Percentiles rank a stretch among this genome's conserved stretches.
phyloP scores from a whole-genome alignment of 92 coral and sea anemone genomes.

The Chrysogorgia sp. region DNA sequence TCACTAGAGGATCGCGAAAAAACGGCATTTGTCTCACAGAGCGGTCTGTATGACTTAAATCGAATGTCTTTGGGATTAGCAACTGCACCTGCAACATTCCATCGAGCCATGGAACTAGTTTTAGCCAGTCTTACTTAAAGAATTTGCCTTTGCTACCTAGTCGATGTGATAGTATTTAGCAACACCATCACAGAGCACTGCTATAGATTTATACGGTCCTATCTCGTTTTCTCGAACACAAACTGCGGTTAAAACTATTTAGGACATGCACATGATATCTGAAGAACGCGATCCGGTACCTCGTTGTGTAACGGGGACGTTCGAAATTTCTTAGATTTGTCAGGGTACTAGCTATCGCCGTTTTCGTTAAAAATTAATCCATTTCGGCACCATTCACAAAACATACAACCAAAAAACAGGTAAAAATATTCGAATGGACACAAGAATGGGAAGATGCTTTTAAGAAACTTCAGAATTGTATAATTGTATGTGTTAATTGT shows the following conservation, averaged over 20 bases:
- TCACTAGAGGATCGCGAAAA: constrained; percentile 31
- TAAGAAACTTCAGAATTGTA: no score
- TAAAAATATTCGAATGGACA: no score
- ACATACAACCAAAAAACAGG: no score
- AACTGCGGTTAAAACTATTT: constrained; percentile 5
- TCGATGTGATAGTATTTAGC: constrained; percentile 33
- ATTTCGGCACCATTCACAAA: no score
- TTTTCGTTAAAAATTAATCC: no score
- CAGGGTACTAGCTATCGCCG: no score
- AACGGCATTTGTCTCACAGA: constrained; percentile 14
- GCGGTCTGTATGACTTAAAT: constrained; percentile 2
- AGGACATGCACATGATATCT: constrained; percentile 16
- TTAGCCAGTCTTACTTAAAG: constrained; percentile 1
- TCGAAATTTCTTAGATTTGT: no score
- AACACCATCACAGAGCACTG: constrained; percentile 26
- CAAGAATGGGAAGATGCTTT: no score
- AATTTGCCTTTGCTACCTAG: constrained; percentile 25
- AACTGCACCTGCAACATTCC: constrained; percentile 20
- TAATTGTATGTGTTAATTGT: no score
- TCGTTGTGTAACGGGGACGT: no score
- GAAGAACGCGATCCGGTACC: no score
- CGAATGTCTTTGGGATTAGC: constrained; percentile 48
- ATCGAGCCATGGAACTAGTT: constrained; percentile 7
- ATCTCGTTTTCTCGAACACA: constrained; percentile 21
- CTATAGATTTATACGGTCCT: not conserved